Percentiles rank a stretch among this genome's conserved stretches.
Evolutionary conservation across 1,140 invertebrate genomes (phyloP).

Genomic region (Listronotus oregonensis): DNA sequence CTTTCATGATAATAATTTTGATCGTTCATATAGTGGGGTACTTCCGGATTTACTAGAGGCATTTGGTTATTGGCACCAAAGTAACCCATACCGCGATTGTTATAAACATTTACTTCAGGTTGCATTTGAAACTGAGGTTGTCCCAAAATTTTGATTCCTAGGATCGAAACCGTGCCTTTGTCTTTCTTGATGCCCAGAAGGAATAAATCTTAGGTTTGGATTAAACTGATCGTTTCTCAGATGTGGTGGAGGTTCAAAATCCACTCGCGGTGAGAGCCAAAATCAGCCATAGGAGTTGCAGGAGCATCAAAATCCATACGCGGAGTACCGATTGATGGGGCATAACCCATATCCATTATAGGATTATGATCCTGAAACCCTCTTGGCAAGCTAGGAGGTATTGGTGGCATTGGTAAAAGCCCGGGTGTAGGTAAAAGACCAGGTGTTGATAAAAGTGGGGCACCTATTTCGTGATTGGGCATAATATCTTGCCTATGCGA

Average conservation of each 20-base stretch:
- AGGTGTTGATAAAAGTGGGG: background rate
- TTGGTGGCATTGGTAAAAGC: slow-evolving; percentile 5
- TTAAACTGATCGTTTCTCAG: slow-evolving; percentile 2
- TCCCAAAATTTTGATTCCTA: background rate
- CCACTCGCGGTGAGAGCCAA: background rate
- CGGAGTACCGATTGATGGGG: background rate
- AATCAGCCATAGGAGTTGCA: background rate
- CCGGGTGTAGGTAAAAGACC: too few species aligned
- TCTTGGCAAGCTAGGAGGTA: background rate
- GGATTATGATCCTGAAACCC: slow-evolving; percentile 14
- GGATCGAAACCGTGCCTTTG: slow-evolving; percentile 2
- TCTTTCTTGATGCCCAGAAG: slow-evolving; percentile 1
- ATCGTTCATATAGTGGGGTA: slow-evolving; percentile 4
- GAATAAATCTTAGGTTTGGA: slow-evolving; percentile 2
- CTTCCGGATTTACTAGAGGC: too few species aligned
- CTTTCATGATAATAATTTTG: slow-evolving; percentile 7
- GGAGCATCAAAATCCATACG: slow-evolving; percentile 9
- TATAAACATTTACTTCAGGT: background rate
- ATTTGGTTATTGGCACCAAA: too few species aligned
- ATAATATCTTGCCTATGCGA: background rate
- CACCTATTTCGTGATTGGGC: too few species aligned
- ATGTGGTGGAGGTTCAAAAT: slow-evolving; percentile 16
- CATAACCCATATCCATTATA: slow-evolving; percentile 9
- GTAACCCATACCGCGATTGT: background rate
- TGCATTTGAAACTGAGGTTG: too few species aligned